Evolutionary conservation across 2,113 vertebrate genomes (phyloP).

Genomic region (Mormyrus lacerda): DNA sequence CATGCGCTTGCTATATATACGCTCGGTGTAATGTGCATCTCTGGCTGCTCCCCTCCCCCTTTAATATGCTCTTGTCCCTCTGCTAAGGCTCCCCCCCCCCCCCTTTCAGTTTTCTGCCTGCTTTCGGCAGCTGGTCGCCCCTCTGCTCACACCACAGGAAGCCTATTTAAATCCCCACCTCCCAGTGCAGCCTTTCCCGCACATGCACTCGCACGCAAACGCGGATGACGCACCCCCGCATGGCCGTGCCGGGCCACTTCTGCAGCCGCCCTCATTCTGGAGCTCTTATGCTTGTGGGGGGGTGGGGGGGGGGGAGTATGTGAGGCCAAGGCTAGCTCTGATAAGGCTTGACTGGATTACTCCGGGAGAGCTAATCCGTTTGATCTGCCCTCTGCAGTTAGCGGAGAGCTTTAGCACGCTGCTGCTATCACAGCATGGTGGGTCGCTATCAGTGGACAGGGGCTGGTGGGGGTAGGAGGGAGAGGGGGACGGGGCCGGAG

Average conservation of each 20-base stretch:
- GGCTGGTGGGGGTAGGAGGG: not conserved
- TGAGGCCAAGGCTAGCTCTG: conserved; percentile 6
- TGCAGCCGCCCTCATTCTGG: conserved; percentile 8
- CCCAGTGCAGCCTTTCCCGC: not conserved
- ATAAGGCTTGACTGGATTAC: conserved; percentile 16
- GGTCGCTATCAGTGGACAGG: conserved; percentile 9
- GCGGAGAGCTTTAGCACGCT: not conserved
- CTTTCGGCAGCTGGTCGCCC: not conserved
- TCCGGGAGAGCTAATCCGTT: conserved; percentile 4
- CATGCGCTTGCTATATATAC: not conserved
- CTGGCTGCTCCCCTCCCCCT: not conserved
- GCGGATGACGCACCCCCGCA: not conserved
- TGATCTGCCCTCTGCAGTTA: conserved; percentile 15
- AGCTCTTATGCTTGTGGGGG: not conserved
- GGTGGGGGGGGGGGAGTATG: not conserved
- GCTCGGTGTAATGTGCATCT: not conserved
- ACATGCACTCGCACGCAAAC: not conserved
- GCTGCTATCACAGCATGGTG: not conserved
- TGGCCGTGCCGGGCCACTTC: not conserved
- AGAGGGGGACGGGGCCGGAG: too few species aligned
- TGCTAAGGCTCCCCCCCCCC: not conserved
- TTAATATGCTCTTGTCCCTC: not conserved
- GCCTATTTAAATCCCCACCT: conserved; percentile 2
- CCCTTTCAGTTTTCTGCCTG: not conserved
- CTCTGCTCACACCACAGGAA: not conserved